A percentile compares a stretch with the other conserved stretches of the same genome.
phyloP scores from a whole-genome alignment of 2,888 invertebrate species.

The Eilema caniola region DNA sequence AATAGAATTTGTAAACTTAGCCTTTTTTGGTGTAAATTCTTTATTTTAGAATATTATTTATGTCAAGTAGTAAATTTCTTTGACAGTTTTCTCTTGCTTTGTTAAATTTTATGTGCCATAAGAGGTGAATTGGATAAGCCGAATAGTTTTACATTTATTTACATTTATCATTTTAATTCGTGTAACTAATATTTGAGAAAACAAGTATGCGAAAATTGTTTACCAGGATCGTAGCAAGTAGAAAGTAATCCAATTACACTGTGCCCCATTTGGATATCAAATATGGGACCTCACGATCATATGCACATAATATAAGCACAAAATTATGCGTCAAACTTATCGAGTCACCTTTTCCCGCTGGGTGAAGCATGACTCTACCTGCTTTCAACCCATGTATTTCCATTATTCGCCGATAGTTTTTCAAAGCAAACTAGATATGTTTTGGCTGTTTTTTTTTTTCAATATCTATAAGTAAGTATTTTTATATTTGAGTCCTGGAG shows the following conservation, averaged over 20 bases:
- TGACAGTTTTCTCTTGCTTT: no score
- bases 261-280: neutral
- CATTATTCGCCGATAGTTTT: neutral
- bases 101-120: neutral
- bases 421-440: neutral
- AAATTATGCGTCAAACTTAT: neutral
- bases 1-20: neutral
- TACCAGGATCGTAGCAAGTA: no score
- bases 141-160: no score
- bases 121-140: no score
- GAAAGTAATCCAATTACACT: neutral
- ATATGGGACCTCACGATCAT: neutral
- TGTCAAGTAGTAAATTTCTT: neutral
- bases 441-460: neutral
- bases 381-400: neutral
- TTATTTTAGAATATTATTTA: neutral
- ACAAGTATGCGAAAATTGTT: no score
- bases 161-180: no score
- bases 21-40: neutral
- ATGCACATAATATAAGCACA: neutral
- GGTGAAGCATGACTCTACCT: neutral
- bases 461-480: no score
- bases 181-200: no score
- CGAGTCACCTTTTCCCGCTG: neutral
- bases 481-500: no score